Percentiles rank a stretch among this genome's conserved stretches.
Evolutionary conservation across 2,797 vertebrate genomes (phyloP).

Genomic region (Erithacus rubecula): DNA sequence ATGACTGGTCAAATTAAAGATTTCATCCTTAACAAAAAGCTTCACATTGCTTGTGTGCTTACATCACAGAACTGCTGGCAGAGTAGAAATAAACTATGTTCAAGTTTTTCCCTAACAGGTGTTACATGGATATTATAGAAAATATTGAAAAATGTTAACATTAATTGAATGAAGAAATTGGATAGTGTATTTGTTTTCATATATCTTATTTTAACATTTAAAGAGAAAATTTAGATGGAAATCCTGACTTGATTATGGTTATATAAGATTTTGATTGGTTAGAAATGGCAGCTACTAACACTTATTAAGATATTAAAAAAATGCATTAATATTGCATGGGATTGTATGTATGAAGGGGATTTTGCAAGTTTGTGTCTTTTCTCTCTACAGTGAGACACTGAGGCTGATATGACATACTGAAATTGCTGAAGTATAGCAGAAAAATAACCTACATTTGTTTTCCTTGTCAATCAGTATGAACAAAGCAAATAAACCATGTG

Average conservation of each 20-base stretch:
- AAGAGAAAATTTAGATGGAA: neutral
- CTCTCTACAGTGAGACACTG: conserved; percentile 43
- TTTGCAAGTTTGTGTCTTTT: conserved; percentile 43
- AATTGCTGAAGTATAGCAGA: conserved; percentile 59
- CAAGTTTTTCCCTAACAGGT: neutral
- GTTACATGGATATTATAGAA: neutral
- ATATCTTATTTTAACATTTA: neutral
- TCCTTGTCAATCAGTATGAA: conserved; percentile 45
- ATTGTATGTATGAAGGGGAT: neutral
- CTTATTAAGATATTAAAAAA: neutral
- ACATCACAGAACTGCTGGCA: neutral
- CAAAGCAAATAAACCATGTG: conserved; percentile 20
- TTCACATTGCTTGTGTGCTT: neutral
- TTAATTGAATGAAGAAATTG: neutral
- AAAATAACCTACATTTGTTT: conserved; percentile 64
- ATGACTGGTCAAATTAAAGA: neutral
- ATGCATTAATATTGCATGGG: neutral
- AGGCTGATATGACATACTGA: conserved; percentile 54
- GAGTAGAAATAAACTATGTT: neutral
- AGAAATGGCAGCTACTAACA: neutral
- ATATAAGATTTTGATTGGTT: neutral
- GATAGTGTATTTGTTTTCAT: neutral
- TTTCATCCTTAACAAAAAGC: neutral
- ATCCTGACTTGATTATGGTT: neutral
- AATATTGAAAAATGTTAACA: neutral